A percentile compares a stretch with the other conserved stretches of the same genome.
phyloP scores from a whole-genome alignment of 1,140 invertebrate genomes.

The Heliconius eleuchia region DNA sequence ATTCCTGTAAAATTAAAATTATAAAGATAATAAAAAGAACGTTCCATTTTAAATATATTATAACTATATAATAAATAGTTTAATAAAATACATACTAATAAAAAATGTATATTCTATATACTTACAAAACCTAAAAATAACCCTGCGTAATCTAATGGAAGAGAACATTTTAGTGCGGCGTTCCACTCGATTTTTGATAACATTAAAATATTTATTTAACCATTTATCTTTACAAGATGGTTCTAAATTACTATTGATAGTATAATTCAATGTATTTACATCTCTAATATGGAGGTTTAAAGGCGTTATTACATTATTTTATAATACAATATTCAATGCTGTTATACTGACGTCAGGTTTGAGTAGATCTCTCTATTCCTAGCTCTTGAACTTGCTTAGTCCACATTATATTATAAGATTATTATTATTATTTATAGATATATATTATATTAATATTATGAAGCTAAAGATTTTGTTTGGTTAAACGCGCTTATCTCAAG shows the following conservation, averaged over 20 bases:
- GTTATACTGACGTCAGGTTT: slow-evolving; percentile 34
- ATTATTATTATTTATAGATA: no score
- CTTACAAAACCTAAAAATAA: slow-evolving; percentile 28
- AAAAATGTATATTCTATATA: not conserved
- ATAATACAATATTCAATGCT: not conserved
- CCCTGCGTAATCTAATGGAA: slow-evolving; percentile 38
- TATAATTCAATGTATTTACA: not conserved
- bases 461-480: no score
- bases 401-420: slow-evolving; percentile 12
- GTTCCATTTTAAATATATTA: not conserved
- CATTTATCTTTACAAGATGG: slow-evolving; percentile 31
- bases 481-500: no score
- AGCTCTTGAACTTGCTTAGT: slow-evolving; percentile 29
- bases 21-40: no score
- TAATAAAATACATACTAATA: not conserved
- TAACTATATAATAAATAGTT: not conserved
- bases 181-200: slow-evolving; percentile 39
- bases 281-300: not conserved
- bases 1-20: no score
- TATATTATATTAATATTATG: no score
- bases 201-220: slow-evolving; percentile 39
- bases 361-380: slow-evolving; percentile 26
- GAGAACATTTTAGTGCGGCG: slow-evolving; percentile 28
- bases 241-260: slow-evolving; percentile 23
- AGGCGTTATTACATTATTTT: slow-evolving; percentile 16